phyloP scores from a whole-genome alignment of 2,888 invertebrate genomes.

The Candidula unifasciata region DNA sequence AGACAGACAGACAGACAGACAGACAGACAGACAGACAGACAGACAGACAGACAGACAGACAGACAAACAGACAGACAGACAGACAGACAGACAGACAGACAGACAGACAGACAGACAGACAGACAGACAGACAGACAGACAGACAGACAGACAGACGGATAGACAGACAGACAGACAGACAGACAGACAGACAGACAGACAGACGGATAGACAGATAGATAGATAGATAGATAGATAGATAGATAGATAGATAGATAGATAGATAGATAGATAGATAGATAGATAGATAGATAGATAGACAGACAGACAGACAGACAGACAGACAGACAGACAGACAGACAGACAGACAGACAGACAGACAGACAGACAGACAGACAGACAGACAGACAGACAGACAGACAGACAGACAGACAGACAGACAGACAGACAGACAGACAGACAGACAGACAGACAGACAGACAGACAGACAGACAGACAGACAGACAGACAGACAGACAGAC shows the following conservation, averaged over 20 bases:
- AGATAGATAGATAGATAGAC: conserved; percentile 9
- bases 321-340: no score
- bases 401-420: no score
- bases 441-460: no score
- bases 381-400: no score
- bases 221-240: neutral
- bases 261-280: neutral
- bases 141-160: no score
- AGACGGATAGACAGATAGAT: no score
- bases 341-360: no score
- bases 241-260: neutral
- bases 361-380: no score
- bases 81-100: neutral
- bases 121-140: neutral
- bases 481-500: no score
- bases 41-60: neutral
- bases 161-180: neutral
- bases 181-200: neutral
- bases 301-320: neutral
- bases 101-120: neutral
- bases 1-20: no score
- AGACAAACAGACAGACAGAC: neutral
- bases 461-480: no score
- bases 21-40: neutral
- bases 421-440: no score